phyloP scores from a whole-genome alignment of 2,797 vertebrate genomes.

The Ataeniobius toweri region DNA sequence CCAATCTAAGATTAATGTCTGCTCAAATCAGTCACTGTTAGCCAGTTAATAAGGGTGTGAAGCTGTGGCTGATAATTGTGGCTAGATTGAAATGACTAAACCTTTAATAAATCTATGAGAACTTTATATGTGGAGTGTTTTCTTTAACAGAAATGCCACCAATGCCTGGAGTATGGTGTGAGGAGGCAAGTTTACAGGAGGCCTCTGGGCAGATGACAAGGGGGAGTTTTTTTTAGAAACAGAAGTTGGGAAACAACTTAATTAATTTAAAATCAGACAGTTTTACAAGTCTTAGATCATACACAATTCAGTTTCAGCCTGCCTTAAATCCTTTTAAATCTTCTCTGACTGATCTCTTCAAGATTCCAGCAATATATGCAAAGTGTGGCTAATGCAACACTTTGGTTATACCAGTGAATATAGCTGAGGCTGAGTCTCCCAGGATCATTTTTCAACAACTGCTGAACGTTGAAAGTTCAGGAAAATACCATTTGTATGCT shows the following conservation, averaged over 20 bases:
- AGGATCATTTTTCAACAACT: background rate
- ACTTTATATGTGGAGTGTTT: background rate
- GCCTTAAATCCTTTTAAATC: background rate
- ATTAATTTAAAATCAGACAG: slow-evolving; percentile 39
- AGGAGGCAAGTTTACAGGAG: slow-evolving; percentile 43
- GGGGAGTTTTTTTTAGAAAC: slow-evolving; percentile 49
- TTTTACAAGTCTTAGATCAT: background rate
- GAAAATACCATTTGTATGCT: no score
- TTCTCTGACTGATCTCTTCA: background rate
- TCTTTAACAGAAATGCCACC: background rate
- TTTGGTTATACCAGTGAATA: background rate
- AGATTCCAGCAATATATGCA: no score
- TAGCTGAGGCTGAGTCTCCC: background rate
- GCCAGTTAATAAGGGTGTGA: background rate
- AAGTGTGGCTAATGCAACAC: background rate
- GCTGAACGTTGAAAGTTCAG: no score
- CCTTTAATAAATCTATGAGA: background rate
- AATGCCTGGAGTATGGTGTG: background rate
- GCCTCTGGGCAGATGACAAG: slow-evolving; percentile 20
- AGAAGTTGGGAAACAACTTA: slow-evolving; percentile 48
- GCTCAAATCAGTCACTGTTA: background rate
- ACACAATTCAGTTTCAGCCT: background rate
- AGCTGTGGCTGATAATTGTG: background rate
- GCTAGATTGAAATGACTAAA: background rate
- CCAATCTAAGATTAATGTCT: no score